phyloP scores from a whole-genome alignment of 2,797 vertebrate species.

The Sternotherus odoratus region DNA sequence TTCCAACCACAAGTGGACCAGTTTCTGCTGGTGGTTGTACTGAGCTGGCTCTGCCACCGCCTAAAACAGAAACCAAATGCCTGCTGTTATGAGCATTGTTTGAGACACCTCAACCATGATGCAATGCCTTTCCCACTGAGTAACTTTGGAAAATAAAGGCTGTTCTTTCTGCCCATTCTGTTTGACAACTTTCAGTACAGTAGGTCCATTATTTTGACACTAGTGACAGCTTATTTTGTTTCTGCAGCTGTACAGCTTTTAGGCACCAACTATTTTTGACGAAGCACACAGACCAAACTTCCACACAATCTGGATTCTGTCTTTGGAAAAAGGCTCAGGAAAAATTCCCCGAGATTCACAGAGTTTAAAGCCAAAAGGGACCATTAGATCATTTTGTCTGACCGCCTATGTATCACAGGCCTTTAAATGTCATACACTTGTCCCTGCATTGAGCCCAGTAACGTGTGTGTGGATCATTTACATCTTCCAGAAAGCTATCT shows the following conservation, averaged over 20 bases:
- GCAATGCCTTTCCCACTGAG: fast-evolving
- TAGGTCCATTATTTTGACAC: not conserved
- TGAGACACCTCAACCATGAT: not conserved
- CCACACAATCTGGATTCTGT: not conserved
- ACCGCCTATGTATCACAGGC: not conserved
- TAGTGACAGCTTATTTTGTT: not conserved
- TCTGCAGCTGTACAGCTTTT: not conserved
- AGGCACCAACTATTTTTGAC: not conserved
- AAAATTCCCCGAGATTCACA: not conserved
- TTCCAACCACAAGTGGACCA: not conserved
- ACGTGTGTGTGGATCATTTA: not conserved
- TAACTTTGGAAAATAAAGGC: not conserved
- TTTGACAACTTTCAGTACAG: too few species aligned
- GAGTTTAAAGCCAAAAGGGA: not conserved
- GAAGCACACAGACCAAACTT: not conserved
- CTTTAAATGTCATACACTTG: not conserved
- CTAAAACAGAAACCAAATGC: not conserved
- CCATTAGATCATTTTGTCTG: not conserved
- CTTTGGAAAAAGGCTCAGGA: not conserved
- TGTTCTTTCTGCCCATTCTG: not conserved
- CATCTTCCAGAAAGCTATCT: not conserved
- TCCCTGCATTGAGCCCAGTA: not conserved
- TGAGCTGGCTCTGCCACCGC: not conserved
- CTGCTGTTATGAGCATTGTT: not conserved
- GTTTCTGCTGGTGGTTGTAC: not conserved